Percentiles rank a stretch among this genome's conserved stretches.
Evolutionary conservation across 2,113 vertebrate genomes (phyloP).

Genomic region (Embiotoca jacksoni): DNA sequence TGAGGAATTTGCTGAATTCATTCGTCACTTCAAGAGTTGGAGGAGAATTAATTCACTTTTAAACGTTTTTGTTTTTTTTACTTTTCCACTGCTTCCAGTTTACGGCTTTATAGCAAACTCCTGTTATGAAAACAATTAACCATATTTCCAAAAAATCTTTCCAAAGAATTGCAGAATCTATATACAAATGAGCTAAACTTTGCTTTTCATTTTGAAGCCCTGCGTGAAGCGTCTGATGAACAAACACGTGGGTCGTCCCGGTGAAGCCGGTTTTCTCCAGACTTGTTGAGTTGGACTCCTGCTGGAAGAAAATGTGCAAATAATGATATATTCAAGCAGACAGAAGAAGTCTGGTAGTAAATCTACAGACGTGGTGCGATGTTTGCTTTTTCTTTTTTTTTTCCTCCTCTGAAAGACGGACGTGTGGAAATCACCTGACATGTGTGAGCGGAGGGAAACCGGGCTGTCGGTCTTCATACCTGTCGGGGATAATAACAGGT

Average conservation of each 20-base stretch:
- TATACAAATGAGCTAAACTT: no score
- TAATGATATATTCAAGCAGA: conserved; percentile 71
- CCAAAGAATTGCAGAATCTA: no score
- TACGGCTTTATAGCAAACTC: no score
- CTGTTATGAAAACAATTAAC: no score
- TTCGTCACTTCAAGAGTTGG: no score
- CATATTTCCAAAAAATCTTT: no score
- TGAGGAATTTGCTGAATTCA: no score
- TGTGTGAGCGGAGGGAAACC: conserved; percentile 36
- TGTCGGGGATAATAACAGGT: conserved; percentile 73
- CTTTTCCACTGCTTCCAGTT: no score
- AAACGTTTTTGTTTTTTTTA: no score
- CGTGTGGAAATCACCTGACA: conserved; percentile 60
- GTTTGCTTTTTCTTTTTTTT: conserved; percentile 31
- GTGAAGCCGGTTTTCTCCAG: neutral
- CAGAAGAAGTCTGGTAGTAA: conserved; percentile 41
- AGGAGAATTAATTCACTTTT: no score
- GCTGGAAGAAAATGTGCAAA: conserved; percentile 63
- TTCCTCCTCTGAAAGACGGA: conserved; percentile 18
- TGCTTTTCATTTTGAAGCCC: no score
- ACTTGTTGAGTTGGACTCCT: neutral
- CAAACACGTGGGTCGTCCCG: neutral
- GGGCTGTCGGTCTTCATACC: conserved; percentile 66
- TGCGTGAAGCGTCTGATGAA: no score
- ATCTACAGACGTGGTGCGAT: conserved; percentile 38